Evolutionary conservation across 2,797 vertebrate species (phyloP), one percentile per base, ranked within the genome.

Genomic region (Poecilia velifera): DNA sequence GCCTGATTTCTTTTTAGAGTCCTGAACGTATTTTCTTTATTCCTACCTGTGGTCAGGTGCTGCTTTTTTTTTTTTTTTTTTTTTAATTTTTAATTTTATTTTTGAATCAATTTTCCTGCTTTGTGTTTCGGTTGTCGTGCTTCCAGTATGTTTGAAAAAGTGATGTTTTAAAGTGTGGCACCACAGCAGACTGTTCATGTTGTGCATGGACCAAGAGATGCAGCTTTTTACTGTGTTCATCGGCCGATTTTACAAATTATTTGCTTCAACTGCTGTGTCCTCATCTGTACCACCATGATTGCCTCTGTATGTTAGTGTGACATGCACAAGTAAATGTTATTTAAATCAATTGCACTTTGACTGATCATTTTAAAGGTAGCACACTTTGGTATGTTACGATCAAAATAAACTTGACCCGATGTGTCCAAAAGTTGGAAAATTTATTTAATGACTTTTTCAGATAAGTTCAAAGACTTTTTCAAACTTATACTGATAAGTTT

Each of bases 271-370:
- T 92, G 87, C 89, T 83, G 79, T 80, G 84, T 81, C 91, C 89
- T 92, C 83, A 75, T 88, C 91, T 94, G 90, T 95, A 94, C 90
- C 86, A 72, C 91, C 93, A 88, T 91, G 86, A 83, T 92, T 82
- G 84, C 93, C 83, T 92, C 77, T 93, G 91, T 93, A 74, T 93
- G 91, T 55, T 53, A 76, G 88, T 93, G 91, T 89, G 90, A 91
- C n/a, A 87, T 92, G 92, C 86, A 91, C 87, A 91, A 96, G 95
- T 96, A 96, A 96, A 96, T 96, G 95, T 96, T 96, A 95, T 96
- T 96, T 96, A 96, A 95, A 94, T 88, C 72, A 34, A 76, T 62
- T 0, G 2, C 25, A 41, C 53, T n/a, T 81, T 46, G 68, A 13
- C 20, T 84, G 10, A 41, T 41, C 0, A 80, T 34, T 64, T 66